Evolutionary conservation across 2,113 vertebrate species (phyloP), one percentile per base, ranked within the genome.

Genomic region (Apeltes quadracus): DNA sequence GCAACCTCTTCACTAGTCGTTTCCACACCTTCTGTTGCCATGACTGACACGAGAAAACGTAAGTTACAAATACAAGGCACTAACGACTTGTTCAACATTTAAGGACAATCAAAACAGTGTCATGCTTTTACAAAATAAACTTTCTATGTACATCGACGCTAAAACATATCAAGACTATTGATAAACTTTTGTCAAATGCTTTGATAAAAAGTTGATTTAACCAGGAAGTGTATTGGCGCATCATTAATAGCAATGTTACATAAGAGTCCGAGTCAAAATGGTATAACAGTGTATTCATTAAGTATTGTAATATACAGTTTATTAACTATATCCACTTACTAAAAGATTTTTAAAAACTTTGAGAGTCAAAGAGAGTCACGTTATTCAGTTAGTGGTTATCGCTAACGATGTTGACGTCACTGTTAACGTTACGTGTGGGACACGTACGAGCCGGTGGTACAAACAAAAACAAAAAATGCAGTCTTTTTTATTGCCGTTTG

Each of bases 1-100:
- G 90, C 83, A n/a, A 73, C 86, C 25, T 96, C 95, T 72, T 97
- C 96, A 23, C 61, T 87, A 0, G 87, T 56, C 64, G 92, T 93
- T 76, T 93, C 93, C 22, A 80, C 84, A 51, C 63, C 75, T 50
- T 94, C 92, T 32, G 92, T 88, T 48, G 91, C 84, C 93, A 94
- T 94, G 41, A 71, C 92, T 90, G 56, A 15, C 5, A n/a, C 23
- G 16, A 34, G 3, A 61, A 73, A 70, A 7, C 22, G 16, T 7
- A 2, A 15, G 23, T 76, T 44, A 64, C n/a, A 58, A 57, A 53
- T 4, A 64, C 8, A 3, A 48, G 54, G 9, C 23, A 46, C 20
- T 38, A 55, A n/a, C 0, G 27, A 4, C 27, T 43, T 14, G 36
- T 5, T n/a, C 1, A 34, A 61, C 44, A 3, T 4, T 44, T 14